Conservation (phyloP, 30 jellyfish, hydroid and myxozoan genomes). For the Haliclystus octoradiatus region DNA sequence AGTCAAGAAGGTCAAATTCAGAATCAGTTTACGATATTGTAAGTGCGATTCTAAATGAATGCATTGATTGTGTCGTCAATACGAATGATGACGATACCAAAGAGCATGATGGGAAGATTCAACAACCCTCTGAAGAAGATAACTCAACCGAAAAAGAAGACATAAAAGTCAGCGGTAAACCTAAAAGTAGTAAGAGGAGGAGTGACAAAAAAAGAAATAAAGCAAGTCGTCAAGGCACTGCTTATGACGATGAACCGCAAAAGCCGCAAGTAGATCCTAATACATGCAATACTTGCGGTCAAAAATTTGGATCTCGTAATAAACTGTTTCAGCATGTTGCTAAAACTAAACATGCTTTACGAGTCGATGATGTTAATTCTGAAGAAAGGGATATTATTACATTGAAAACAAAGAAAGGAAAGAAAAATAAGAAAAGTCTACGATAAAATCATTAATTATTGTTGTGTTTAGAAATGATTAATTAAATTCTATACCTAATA, state of each 20-base stretch:
- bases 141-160: neutral
- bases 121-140: neutral
- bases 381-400: neutral
- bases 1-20: neutral
- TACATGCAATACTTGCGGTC: constrained; percentile 51
- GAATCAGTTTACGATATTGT: neutral
- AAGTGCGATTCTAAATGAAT: neutral
- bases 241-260: neutral
- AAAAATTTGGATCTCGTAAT: constrained; percentile 52
- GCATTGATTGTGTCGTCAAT: neutral
- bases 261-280: neutral
- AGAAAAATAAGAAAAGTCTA: constrained; percentile 2
- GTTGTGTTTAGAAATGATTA: neutral
- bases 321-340: constrained; percentile 67
- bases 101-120: neutral
- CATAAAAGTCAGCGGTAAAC: neutral
- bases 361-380: neutral
- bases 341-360: constrained; percentile 53
- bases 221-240: neutral
- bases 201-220: neutral
- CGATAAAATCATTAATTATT: neutral
- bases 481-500: neutral
- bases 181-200: neutral
- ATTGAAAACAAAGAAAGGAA: neutral
- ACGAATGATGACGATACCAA: neutral